Evolutionary conservation across 2,888 invertebrate species (phyloP).

Genomic region (Silvanus unidentatus): DNA sequence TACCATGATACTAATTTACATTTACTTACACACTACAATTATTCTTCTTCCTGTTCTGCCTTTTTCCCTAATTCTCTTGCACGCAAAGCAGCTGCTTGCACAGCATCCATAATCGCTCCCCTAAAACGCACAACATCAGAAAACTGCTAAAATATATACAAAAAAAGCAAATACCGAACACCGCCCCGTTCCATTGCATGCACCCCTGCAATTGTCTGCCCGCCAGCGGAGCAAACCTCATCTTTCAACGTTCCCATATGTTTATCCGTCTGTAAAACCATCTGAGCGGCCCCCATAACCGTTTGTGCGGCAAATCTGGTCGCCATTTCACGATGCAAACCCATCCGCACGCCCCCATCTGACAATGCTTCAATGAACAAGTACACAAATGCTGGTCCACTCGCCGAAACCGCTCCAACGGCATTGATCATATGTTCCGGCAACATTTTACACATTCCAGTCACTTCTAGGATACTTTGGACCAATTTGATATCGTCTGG

Average conservation of each 20-base stretch:
- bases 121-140: slow-evolving; percentile 43
- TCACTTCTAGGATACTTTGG: slow-evolving; percentile 52
- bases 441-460: slow-evolving; percentile 67
- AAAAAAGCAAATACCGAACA: slow-evolving; percentile 54
- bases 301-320: slow-evolving; percentile 78
- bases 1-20: too few relatives aligned
- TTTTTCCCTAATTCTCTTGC: slow-evolving; percentile 49
- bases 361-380: slow-evolving; percentile 85
- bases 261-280: slow-evolving; percentile 69
- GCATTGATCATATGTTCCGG: slow-evolving; percentile 76
- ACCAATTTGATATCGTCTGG: slow-evolving; percentile 54
- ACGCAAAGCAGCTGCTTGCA: slow-evolving; percentile 63
- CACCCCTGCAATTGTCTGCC: slow-evolving; percentile 82
- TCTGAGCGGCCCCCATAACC: slow-evolving; percentile 70
- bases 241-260: slow-evolving; percentile 75
- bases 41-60: not conserved
- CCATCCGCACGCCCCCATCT: slow-evolving; percentile 89
- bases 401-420: slow-evolving; percentile 71
- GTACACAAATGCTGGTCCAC: slow-evolving; percentile 90
- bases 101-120: slow-evolving; percentile 70
- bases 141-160: not conserved
- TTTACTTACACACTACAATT: slow-evolving; percentile 1
- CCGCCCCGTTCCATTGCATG: slow-evolving; percentile 72
- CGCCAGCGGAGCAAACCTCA: slow-evolving; percentile 87
- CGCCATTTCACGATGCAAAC: slow-evolving; percentile 75